phyloP scores from a whole-genome alignment of 2,888 invertebrate species.

The Seira ritae region DNA sequence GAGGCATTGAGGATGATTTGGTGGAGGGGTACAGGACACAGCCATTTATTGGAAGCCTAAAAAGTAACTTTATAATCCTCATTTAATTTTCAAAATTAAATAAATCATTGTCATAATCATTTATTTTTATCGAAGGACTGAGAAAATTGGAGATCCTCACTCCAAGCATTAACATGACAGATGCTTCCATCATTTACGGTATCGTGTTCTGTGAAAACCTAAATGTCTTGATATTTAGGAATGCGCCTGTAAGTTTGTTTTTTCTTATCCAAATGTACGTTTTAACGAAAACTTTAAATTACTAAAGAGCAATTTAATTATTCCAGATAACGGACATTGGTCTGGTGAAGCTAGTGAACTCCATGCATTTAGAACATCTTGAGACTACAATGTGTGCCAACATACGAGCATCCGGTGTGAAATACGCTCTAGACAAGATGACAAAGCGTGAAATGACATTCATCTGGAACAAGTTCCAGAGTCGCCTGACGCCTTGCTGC shows the following conservation, averaged over 20 bases:
- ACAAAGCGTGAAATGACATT: constrained; percentile 50
- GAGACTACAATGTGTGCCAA: constrained; percentile 60
- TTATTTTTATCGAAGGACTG: constrained; percentile 39
- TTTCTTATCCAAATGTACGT: no score
- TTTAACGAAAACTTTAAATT: not conserved
- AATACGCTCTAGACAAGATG: constrained; percentile 46
- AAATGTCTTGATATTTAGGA: constrained; percentile 35
- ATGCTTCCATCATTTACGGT: constrained; percentile 40
- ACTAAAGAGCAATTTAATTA: not conserved
- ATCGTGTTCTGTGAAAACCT: constrained; percentile 49
- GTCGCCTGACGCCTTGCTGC: constrained; percentile 36
- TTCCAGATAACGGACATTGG: constrained; percentile 45
- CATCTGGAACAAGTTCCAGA: constrained; percentile 48
- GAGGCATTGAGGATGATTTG: not conserved
- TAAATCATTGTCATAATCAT: no score
- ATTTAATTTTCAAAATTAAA: no score
- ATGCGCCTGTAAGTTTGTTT: constrained; percentile 35
- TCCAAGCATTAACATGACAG: constrained; percentile 42
- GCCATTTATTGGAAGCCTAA: constrained; percentile 47
- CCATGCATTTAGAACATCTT: constrained; percentile 31
- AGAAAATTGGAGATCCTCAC: constrained; percentile 47
- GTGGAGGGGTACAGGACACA: constrained; percentile 10
- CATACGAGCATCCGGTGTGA: constrained; percentile 38
- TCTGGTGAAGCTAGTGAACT: constrained; percentile 35
- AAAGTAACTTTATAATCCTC: constrained; percentile 21